Percentiles rank a stretch among this genome's conserved stretches.
phyloP scores from a whole-genome alignment of 64 coral and sea anemone species.

The Acropora yongei region DNA sequence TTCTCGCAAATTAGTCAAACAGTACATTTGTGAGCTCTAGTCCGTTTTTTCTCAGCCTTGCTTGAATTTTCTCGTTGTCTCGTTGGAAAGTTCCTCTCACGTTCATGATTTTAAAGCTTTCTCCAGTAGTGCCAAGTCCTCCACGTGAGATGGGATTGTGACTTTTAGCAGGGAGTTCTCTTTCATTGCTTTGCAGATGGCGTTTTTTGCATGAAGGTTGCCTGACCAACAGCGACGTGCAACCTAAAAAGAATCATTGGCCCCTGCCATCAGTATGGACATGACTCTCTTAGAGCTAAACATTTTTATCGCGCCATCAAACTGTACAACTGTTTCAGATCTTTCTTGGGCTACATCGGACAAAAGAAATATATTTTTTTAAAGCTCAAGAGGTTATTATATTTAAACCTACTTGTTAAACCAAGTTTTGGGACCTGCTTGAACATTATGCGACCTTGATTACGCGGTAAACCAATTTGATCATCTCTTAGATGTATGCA shows the following conservation, averaged over 20 bases:
- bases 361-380: no score
- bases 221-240: conserved; percentile 71
- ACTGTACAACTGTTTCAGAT: no score
- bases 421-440: no score
- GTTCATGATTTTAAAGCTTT: conserved; percentile 48
- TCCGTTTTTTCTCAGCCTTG: neutral
- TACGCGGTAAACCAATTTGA: no score
- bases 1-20: no score
- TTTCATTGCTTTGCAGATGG: conserved; percentile 73
- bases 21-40: neutral
- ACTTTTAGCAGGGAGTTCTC: conserved; percentile 60
- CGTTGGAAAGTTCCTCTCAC: neutral
- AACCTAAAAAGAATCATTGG: conserved; percentile 31
- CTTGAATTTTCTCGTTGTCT: neutral
- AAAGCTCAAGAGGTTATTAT: no score
- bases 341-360: no score
- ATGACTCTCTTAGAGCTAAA: neutral
- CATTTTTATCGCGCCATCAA: no score
- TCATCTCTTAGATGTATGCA: no score
- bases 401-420: no score
- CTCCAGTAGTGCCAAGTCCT: conserved; percentile 46
- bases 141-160: conserved; percentile 58
- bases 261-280: neutral
- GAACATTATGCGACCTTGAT: no score
- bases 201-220: conserved; percentile 68